phyloP scores from a whole-genome alignment of 2,888 invertebrate species.

The Campoletis raptor region DNA sequence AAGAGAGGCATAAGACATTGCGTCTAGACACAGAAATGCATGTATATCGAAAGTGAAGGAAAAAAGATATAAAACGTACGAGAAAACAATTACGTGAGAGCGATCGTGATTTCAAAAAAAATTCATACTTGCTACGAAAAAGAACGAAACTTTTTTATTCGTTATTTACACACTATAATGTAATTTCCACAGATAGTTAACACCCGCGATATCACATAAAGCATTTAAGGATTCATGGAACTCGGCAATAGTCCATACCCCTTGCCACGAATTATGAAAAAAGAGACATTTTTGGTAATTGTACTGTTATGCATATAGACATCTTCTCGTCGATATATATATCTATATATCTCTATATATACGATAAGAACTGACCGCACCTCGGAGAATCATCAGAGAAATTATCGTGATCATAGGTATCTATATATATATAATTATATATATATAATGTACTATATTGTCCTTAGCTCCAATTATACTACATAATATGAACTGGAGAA shows the following conservation, averaged over 20 bases:
- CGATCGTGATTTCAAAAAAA: constrained; percentile 48
- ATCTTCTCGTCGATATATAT: constrained; percentile 60
- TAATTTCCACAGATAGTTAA: constrained; percentile 49
- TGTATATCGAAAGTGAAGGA: constrained; percentile 1
- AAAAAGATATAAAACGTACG: background rate
- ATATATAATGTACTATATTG: constrained; percentile 67
- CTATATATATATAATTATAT: constrained; percentile 45
- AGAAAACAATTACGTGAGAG: constrained; percentile 45
- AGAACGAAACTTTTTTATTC: constrained; percentile 47
- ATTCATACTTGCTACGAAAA: constrained; percentile 44
- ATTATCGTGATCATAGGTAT: constrained; percentile 67
- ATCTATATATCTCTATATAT: constrained; percentile 30
- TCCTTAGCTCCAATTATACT: constrained; percentile 68
- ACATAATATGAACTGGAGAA: constrained; percentile 64
- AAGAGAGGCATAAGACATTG: constrained; percentile 34
- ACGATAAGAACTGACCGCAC: constrained; percentile 61
- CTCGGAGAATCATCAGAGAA: constrained; percentile 65
- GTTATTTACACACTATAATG: constrained; percentile 50
- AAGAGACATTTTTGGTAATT: constrained; percentile 49
- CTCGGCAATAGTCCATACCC: constrained; percentile 55
- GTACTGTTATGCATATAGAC: constrained; percentile 42
- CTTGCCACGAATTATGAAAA: constrained; percentile 39
- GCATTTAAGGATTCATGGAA: constrained; percentile 31
- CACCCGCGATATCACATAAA: background rate
- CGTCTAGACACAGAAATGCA: constrained; percentile 29